Base-by-base conservation (phyloP, 2,797 vertebrate species). In the Ambastaia sidthimunki region DNA sequence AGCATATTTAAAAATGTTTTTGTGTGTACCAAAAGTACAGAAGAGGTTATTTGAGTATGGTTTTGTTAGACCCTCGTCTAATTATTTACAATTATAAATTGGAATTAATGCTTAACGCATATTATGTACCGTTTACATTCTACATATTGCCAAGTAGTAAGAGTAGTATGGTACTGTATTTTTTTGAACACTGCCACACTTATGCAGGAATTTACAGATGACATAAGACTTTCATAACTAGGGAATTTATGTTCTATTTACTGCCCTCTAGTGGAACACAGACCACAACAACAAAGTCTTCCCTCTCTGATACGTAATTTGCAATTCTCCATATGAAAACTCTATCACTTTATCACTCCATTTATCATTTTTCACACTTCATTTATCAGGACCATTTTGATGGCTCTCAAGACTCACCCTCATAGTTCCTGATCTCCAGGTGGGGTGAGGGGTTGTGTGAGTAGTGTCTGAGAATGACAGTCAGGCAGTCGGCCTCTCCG, bases 341-440 rank as follows among this genome's bases (percentile, higher is more conserved):
- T 41, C 9, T 41, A 28, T 28, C n/a, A n/a, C n/a, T n/a, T 28
- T 28, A 28, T 28, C 28, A 28, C 2, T 2, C 4, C 2, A 28
- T 28, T 28, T 2, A 55, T 55, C 10, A 3, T 0, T 9, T 21
- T 55, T 55, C n/a, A 2, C 5, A 12, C 13, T 6, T 4, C 2
- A 59, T 23, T 59, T 25, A 23, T 59, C 44, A 50, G 23, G 12
- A 11, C 25, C 18, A n/a, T 15, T 6, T 73, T 2, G 16, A 23
- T 9, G 13, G 16, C 41, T 7, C 41, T 3, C 15, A 74, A 21
- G 12, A 82, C 89, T 85, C 77, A 97, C 96, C 96, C 4, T 96
- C 94, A 67, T 93, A 98, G 86, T 97, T 96, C 71, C 93, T 91
- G 48, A 89, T 93, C 80, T 97, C 95, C 74, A 97, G 87, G 80